Percentiles rank a stretch among this genome's conserved stretches.
These are phyloP conservation scores for Adoxophyes honmai DNA, from an alignment of 1,140 invertebrate genomes.

Conservation along the genomic window DNA sequence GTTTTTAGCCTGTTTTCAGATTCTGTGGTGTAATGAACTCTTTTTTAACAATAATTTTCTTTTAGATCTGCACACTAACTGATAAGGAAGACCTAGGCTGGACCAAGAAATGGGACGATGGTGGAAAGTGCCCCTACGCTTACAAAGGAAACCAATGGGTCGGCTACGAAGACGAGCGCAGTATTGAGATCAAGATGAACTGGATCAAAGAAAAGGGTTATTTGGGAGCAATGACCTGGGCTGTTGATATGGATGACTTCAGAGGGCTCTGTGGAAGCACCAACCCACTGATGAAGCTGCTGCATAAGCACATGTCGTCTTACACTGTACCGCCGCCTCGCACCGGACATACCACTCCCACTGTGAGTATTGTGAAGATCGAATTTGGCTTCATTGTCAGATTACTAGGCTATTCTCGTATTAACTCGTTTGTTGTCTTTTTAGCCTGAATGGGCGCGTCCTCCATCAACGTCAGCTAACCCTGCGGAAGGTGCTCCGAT, in stretches of 20 bases:
- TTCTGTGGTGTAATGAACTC: no score
- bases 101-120: constrained; percentile 89
- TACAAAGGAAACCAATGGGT: constrained; percentile 95
- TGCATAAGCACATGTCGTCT: constrained; percentile 85
- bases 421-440: no score
- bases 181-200: constrained; percentile 92
- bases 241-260: constrained; percentile 93
- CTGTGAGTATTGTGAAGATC: constrained; percentile 78
- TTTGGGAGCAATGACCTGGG: constrained; percentile 93
- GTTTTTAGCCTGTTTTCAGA: no score
- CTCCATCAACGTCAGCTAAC: constrained; percentile 79
- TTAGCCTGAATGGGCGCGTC: constrained; percentile 84
- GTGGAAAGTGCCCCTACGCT: constrained; percentile 89
- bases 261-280: constrained; percentile 85
- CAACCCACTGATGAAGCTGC: constrained; percentile 84
- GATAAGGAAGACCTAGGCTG: constrained; percentile 83
- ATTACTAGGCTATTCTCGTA: no score
- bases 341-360: constrained; percentile 81
- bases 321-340: constrained; percentile 86
- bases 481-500: constrained; percentile 56
- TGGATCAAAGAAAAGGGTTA: constrained; percentile 89
- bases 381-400: no score
- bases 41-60: constrained; percentile 20
- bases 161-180: constrained; percentile 90
- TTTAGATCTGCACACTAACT: constrained; percentile 86